Conservation (phyloP, 2,113 vertebrate genomes). For the Catharus bicknelli region DNA sequence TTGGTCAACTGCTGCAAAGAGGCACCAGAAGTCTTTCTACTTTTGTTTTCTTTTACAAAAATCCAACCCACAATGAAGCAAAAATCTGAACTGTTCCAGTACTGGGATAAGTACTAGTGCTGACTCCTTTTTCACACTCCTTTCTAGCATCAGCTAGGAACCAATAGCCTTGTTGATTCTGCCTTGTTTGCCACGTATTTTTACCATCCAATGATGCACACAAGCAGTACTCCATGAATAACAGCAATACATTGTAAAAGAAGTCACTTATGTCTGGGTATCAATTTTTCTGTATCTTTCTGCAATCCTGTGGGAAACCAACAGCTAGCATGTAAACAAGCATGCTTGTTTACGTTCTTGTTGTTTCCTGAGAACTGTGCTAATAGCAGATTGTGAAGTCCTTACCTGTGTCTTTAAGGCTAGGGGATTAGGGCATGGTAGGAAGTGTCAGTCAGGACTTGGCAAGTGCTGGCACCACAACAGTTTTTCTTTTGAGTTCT, state of each 20-base stretch:
- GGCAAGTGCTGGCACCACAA: neutral
- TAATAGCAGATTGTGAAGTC: neutral
- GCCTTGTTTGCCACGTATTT: neutral
- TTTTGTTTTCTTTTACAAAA: neutral
- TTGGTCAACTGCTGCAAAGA: neutral
- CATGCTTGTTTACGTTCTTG: neutral
- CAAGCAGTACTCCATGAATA: neutral
- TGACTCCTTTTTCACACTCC: neutral
- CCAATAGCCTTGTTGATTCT: neutral
- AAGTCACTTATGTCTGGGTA: neutral
- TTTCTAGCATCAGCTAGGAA: neutral
- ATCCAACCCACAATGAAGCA: neutral
- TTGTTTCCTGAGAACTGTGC: neutral
- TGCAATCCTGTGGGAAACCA: neutral
- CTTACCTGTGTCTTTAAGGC: neutral
- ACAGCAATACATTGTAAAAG: neutral
- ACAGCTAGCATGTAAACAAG: neutral
- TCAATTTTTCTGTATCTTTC: neutral
- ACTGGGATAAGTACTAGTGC: neutral
- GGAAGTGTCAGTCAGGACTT: neutral
- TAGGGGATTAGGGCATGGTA: neutral
- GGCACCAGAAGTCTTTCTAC: neutral
- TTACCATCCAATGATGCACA: neutral
- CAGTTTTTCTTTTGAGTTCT: neutral
- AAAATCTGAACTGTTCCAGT: neutral